phyloP scores from a whole-genome alignment of 92 coral and sea anemone species.

The Montipora capitata region DNA sequence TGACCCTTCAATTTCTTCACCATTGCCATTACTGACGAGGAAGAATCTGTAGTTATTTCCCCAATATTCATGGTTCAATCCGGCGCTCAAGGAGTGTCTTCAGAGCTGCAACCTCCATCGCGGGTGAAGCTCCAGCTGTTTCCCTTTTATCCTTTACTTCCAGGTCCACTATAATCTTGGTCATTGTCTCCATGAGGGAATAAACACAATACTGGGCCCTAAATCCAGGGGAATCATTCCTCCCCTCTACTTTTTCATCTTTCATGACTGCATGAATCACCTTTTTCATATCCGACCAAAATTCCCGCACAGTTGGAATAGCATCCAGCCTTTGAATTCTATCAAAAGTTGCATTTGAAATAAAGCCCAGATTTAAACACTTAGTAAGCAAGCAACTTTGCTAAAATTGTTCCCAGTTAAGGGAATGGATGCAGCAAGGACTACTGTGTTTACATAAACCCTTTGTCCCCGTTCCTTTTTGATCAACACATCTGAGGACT shows the following conservation, averaged over 20 bases:
- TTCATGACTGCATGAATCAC: conserved; percentile 15
- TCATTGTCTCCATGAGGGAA: conserved; percentile 39
- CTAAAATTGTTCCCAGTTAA: conserved; percentile 56
- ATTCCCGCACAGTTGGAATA: neutral
- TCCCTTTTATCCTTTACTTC: conserved; percentile 47
- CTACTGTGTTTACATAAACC: conserved; percentile 44
- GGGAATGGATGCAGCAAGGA: conserved; percentile 60
- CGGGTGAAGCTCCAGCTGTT: conserved; percentile 31
- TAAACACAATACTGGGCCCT: conserved; percentile 47
- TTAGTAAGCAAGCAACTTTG: conserved; percentile 24
- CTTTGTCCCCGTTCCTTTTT: conserved; percentile 59
- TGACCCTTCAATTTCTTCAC: too few species aligned
- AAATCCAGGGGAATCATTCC: conserved; percentile 45
- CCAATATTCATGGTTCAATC: neutral
- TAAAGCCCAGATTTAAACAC: conserved; percentile 10
- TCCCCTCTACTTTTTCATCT: conserved; percentile 33
- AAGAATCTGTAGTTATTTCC: too few species aligned
- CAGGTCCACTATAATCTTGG: conserved; percentile 26
- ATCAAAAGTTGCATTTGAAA: conserved; percentile 35
- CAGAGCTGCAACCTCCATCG: conserved; percentile 39
- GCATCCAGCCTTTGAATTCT: too few species aligned
- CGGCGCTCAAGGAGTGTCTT: conserved; percentile 30
- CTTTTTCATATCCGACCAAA: conserved; percentile 43
- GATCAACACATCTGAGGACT: conserved; percentile 54
- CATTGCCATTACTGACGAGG: too few species aligned